Evolutionary conservation across 92 coral and sea anemone species (phyloP), one percentile per base, ranked within the genome.

Genomic region (Pocillopora grandis): DNA sequence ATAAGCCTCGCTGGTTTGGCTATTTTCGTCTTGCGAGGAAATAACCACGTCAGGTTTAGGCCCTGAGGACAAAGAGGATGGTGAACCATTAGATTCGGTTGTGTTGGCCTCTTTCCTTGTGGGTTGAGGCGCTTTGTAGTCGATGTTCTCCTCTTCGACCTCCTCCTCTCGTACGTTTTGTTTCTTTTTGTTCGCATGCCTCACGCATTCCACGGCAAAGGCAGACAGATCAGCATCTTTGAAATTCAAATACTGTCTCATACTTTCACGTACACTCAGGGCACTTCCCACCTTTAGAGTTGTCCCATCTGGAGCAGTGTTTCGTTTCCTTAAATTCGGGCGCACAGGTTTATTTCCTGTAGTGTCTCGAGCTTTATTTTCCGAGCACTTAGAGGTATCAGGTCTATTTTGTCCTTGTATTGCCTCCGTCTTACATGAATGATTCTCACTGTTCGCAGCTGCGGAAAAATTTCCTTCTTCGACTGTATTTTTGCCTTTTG

Each of bases 161-260:
- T 76, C 77, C 35, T 35, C 82, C 27, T 57, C 82, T 5, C 69
- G 66, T 15, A 9, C 8, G 2, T 9, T 58, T 36, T 65, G 88
- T 84, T 76, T 87, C 89, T 91, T 91, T 61, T 87, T 88, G 65
- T 91, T 89, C 52, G 97, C 97, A 58, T 92, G 91, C 66, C 90
- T 77, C 10, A 93, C 83, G 35, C 97, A 93, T 68, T 87, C 86
- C 72, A 79, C 85, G 1, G 97, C 97, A 84, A 93, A 93, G 20
- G 88, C 97, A 1, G 86, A 65, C 13, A 93, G 86, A 36, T 88
- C 94, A 62, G 83, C 80, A 59, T 93, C 91, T 27, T 85, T 89
- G 71, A 93, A 93, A n/a, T 80, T 82, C 58, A 90, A 79, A 79
- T 82, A 68, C 64, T 85, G 87, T 71, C 93, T 71, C 93, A 88